A percentile compares a stretch with the other conserved stretches of the same genome.
These are phyloP conservation scores for Puma concolor DNA, from an alignment of 2,113 vertebrate genomes.

Conservation along the genomic window DNA sequence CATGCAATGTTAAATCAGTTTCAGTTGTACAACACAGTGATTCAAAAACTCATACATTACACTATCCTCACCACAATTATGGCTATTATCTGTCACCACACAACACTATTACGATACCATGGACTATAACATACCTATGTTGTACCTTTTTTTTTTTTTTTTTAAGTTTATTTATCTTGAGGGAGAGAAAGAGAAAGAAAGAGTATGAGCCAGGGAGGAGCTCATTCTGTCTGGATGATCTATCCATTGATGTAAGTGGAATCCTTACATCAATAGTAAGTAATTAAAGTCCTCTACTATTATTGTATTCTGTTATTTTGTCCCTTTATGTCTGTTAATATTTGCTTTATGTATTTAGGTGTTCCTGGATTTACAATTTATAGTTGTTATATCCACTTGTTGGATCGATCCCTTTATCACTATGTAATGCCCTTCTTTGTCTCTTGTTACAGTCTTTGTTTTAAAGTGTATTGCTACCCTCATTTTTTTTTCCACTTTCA, in stretches of 20 bases:
- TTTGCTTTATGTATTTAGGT: not conserved
- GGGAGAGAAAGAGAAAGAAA: no score
- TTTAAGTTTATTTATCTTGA: no score
- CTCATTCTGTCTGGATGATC: not conserved
- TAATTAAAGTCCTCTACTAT: not conserved
- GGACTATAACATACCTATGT: not conserved
- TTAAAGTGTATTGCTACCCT: not conserved
- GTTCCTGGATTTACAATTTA: not conserved
- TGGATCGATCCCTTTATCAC: not conserved
- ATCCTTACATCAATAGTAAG: not conserved
- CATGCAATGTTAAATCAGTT: not conserved
- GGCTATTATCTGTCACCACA: not conserved
- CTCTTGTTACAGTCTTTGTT: not conserved
- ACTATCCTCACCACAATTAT: not conserved
- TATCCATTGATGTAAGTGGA: not conserved
- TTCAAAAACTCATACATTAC: not conserved
- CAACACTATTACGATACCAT: not conserved
- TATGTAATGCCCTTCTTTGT: not conserved
- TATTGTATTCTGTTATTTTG: not conserved
- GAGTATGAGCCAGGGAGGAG: no score
- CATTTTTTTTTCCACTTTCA: not conserved
- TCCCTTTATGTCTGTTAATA: not conserved
- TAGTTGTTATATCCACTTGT: not conserved
- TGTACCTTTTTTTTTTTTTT: not conserved
- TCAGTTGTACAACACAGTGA: not conserved